Evolutionary conservation across 1,140 invertebrate species (phyloP).

Genomic region (Mizuhopecten yessoensis): DNA sequence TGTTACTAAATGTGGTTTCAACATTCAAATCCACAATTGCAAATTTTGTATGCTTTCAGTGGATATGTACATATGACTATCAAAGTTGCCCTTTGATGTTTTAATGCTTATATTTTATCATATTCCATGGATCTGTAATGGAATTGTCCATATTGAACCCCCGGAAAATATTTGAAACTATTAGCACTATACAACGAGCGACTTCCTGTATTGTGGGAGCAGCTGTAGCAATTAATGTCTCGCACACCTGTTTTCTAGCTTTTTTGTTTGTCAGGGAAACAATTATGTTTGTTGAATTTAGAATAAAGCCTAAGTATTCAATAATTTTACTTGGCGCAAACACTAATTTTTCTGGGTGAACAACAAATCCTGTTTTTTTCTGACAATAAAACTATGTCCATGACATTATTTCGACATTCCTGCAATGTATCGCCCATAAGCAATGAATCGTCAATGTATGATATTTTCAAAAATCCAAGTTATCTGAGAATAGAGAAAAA

Average conservation of each 20-base stretch:
- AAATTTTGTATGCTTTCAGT: constrained; percentile 39
- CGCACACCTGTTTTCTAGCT: background rate
- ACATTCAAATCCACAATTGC: constrained; percentile 58
- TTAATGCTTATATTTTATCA: constrained; percentile 42
- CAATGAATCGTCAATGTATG: too few species aligned
- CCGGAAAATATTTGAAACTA: constrained; percentile 46
- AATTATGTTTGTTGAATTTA: constrained; percentile 51
- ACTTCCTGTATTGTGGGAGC: constrained; percentile 39
- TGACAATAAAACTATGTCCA: constrained; percentile 32
- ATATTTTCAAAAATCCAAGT: too few species aligned
- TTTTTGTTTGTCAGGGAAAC: background rate
- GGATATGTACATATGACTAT: background rate
- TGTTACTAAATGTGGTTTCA: background rate
- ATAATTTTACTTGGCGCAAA: constrained; percentile 47
- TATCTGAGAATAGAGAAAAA: constrained; percentile 36
- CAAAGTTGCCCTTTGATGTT: constrained; percentile 41
- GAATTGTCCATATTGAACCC: constrained; percentile 42
- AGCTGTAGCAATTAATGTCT: background rate
- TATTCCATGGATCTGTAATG: constrained; percentile 43
- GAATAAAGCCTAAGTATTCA: constrained; percentile 51
- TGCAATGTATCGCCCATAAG: constrained; percentile 42
- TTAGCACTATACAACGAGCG: constrained; percentile 42
- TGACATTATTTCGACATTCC: constrained; percentile 51
- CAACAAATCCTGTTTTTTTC: constrained; percentile 48
- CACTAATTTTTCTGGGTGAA: constrained; percentile 55